Evolutionary conservation across 2,113 vertebrate species (phyloP).

Genomic region (Cheirogaleus medius): DNA sequence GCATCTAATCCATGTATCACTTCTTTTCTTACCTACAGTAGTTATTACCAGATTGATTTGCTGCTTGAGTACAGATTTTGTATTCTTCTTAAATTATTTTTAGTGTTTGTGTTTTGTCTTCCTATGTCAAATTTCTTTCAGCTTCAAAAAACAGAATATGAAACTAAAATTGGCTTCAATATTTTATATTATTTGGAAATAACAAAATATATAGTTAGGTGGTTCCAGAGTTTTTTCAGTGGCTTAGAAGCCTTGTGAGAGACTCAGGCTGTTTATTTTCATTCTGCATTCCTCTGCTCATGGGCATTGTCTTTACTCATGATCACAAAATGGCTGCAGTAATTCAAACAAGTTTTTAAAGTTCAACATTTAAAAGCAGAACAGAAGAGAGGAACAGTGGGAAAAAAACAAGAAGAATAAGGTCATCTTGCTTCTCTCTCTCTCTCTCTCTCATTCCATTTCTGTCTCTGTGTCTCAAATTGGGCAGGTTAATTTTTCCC

Average conservation of each 20-base stretch:
- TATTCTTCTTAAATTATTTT: not conserved
- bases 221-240: not conserved
- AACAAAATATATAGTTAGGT: not conserved
- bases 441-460: not conserved
- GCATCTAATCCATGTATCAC: too few species aligned
- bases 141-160: not conserved
- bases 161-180: not conserved
- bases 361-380: not conserved
- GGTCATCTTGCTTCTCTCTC: not conserved
- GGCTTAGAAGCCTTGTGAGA: not conserved
- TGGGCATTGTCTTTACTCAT: not conserved
- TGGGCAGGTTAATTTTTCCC: not conserved
- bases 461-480: not conserved
- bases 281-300: not conserved
- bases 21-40: not conserved
- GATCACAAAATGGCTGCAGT: not conserved
- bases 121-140: not conserved
- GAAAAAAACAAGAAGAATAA: not conserved
- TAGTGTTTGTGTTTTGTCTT: not conserved
- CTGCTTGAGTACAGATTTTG: not conserved
- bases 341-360: not conserved
- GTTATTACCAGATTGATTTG: not conserved
- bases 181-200: not conserved
- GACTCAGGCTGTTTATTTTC: not conserved
- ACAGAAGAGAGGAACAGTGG: not conserved